Conservation (phyloP, 2,888 invertebrate genomes). For the Brachyopa scutellaris region DNA sequence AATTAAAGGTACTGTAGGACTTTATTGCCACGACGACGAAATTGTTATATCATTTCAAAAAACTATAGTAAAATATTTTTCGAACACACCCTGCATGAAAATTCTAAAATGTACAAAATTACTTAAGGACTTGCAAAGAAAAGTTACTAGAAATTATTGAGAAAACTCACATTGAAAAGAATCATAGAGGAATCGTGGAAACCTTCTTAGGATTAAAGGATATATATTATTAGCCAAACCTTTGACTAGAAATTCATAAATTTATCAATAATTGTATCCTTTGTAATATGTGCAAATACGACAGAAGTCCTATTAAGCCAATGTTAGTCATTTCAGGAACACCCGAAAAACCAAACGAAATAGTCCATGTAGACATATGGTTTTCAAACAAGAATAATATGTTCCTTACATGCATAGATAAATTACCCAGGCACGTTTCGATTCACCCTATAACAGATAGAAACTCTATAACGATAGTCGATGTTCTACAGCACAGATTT, state of each 20-base stretch:
- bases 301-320: conserved; percentile 23
- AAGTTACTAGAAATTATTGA: conserved; percentile 15
- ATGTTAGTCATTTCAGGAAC: neutral
- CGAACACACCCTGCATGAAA: no score
- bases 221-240: conserved; percentile 19
- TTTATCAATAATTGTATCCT: conserved; percentile 23
- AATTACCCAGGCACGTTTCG: conserved; percentile 23
- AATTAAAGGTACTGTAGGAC: no score
- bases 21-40: no score
- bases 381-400: conserved; percentile 20
- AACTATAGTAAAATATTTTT: no score
- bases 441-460: conserved; percentile 13
- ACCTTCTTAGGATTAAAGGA: conserved; percentile 12
- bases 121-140: conserved; percentile 16
- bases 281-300: conserved; percentile 18
- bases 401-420: conserved; percentile 34
- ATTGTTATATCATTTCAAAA: no score
- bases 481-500: conserved; percentile 22
- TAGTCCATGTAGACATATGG: conserved; percentile 2
- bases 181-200: conserved; percentile 20
- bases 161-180: conserved; percentile 15
- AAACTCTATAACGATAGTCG: conserved; percentile 12
- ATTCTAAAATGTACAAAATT: no score
- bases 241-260: conserved; percentile 20
- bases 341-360: neutral